These are phyloP conservation scores for Aporophyla nigra DNA, from an alignment of 2,888 invertebrate genomes.

Conservation along the genomic window DNA sequence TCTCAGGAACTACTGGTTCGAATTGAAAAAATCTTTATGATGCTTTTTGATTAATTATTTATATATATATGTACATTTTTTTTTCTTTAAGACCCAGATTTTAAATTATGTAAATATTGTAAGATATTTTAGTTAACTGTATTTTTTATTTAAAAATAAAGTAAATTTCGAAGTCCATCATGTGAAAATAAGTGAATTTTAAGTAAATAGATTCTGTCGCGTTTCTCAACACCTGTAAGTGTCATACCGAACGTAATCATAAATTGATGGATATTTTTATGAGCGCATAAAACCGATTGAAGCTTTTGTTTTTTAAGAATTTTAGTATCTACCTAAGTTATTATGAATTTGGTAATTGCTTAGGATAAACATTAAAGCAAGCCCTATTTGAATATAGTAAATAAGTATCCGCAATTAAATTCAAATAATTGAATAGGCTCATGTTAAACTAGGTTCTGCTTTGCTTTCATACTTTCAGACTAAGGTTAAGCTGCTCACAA, in stretches of 20 bases:
- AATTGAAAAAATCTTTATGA: no score
- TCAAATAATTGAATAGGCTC: background rate
- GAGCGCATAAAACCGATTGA: conserved; percentile 69
- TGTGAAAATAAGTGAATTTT: conserved; percentile 53
- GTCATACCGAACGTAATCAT: conserved; percentile 53
- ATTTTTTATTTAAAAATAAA: no score
- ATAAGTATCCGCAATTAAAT: background rate
- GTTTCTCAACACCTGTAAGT: conserved; percentile 62
- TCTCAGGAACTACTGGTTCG: no score
- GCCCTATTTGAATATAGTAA: background rate
- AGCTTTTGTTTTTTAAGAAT: conserved; percentile 32
- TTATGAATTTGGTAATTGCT: background rate
- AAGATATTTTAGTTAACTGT: no score
- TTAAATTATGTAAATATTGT: no score
- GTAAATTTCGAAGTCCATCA: conserved; percentile 39
- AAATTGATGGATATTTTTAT: conserved; percentile 71
- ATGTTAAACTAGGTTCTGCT: no score
- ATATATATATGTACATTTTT: no score
- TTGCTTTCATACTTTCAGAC: no score
- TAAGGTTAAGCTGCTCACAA: no score
- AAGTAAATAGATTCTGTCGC: conserved; percentile 54
- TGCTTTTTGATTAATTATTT: no score
- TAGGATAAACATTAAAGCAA: background rate
- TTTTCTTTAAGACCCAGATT: no score
- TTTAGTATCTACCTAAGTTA: background rate